Evolutionary conservation across 2,113 vertebrate genomes (phyloP), one percentile per base, ranked within the genome.

Genomic region (Megalops atlanticus): DNA sequence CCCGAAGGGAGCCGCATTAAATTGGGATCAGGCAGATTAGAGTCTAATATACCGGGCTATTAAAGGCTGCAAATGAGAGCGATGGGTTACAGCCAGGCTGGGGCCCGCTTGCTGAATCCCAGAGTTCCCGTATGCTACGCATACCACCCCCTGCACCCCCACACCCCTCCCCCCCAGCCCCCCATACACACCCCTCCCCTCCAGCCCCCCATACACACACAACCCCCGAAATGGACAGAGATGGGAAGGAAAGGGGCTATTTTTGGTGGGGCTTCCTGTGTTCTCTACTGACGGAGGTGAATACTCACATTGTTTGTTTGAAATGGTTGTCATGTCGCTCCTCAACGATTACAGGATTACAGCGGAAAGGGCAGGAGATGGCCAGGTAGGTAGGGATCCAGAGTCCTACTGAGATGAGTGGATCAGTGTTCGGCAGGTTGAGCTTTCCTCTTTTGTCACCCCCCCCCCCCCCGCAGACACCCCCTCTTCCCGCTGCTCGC

Each of bases 21-120:
- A 98, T 95, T 92, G 90, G 97, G 97, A 99, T 99, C 97, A 98
- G 95, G 92, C 91, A 97, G 97, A 98, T 99, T 98, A 97, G 95
- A 95, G 95, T 94, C 92, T 96, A 97, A 97, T 98, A 96, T 96
- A 95, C 95, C 90, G 91, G 40, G 85, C 96, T 94, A 96, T 97
- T 97, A 97, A 93, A 88, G 90, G 94, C 96, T 97, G 95, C 96
- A 96, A 96, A 98, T 97, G 96, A 97, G 96, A 96, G 95, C 89
- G 89, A 90, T 90, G 92, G 93, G 91, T 93, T 93, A 92, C 89
- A 89, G 89, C 87, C 84, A 68, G 90, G 88, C 88, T 84, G 82
- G 81, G 87, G 84, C 88, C 86, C 86, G 12, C 87, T 88, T 82
- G 83, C 86, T 86, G 84, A 86, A 84, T 83, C 80, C 88, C 85